Percentiles rank a stretch among this genome's conserved stretches.
Evolutionary conservation across 2,113 vertebrate species (phyloP).

Genomic region (Scomber japonicus): DNA sequence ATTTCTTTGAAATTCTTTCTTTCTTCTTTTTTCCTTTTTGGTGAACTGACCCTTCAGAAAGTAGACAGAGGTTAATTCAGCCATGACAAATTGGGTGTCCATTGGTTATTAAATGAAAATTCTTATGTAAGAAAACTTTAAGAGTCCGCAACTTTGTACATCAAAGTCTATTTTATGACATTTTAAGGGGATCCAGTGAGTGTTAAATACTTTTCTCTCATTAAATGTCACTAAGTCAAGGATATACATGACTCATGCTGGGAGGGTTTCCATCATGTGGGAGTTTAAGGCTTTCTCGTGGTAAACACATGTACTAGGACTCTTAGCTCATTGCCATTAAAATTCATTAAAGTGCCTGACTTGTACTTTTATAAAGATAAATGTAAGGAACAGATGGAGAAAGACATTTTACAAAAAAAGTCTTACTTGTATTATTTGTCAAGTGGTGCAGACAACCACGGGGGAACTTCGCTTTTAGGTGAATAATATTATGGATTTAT

Average conservation of each 20-base stretch:
- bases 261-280: slow-evolving; percentile 45
- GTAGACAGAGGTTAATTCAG: neutral
- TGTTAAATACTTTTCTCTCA: slow-evolving; percentile 50
- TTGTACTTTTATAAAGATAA: slow-evolving; percentile 27
- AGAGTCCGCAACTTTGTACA: slow-evolving; percentile 35
- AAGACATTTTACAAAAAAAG: neutral
- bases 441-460: too few relatives aligned
- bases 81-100: slow-evolving; percentile 31
- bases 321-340: slow-evolving; percentile 43
- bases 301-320: slow-evolving; percentile 27
- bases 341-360: slow-evolving; percentile 22
- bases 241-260: slow-evolving; percentile 45
- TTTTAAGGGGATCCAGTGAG: slow-evolving; percentile 39
- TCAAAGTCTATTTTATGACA: slow-evolving; percentile 44
- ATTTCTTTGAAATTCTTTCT: neutral
- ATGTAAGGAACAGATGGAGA: slow-evolving; percentile 5
- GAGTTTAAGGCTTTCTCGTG: slow-evolving; percentile 4
- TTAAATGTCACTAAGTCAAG: slow-evolving; percentile 59
- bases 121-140: slow-evolving; percentile 41
- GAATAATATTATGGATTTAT: too few relatives aligned
- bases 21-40: neutral
- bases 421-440: too few relatives aligned
- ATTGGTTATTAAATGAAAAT: slow-evolving; percentile 38
- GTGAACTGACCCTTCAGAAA: slow-evolving; percentile 11
- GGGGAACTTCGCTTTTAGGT: too few relatives aligned